Evolutionary conservation across 2,888 invertebrate species (phyloP).

Genomic region (Scaptomyza reducta): DNA sequence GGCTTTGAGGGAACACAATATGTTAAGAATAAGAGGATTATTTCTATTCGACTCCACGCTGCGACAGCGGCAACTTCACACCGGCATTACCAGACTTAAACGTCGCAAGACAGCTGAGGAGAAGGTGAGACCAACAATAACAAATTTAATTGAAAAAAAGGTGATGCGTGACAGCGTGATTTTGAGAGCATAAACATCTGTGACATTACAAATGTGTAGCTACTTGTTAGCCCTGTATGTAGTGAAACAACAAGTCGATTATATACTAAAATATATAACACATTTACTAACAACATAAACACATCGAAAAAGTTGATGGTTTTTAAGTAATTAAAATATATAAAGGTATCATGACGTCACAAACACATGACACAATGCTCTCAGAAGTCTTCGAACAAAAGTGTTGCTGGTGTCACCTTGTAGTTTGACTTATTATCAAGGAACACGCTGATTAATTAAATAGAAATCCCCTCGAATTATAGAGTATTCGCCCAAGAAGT

Average conservation of each 20-base stretch:
- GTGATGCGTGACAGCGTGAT: conserved; percentile 3
- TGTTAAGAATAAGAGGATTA: conserved; percentile 44
- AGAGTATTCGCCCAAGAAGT: conserved; percentile 85
- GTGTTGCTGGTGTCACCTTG: not conserved
- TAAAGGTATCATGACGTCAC: not conserved
- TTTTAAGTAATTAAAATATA: not conserved
- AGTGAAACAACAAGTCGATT: not conserved
- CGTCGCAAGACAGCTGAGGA: conserved; percentile 88
- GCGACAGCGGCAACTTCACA: conserved; percentile 47
- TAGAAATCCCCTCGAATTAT: conserved; percentile 86
- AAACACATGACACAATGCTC: not conserved
- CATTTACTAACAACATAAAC: too few species aligned
- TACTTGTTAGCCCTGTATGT: not conserved
- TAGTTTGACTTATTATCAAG: not conserved
- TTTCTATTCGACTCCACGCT: conserved; percentile 28
- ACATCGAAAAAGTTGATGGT: too few species aligned
- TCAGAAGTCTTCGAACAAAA: not conserved
- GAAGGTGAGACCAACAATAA: conserved; percentile 84
- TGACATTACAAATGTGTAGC: conserved; percentile 22
- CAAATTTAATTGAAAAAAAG: conserved; percentile 1
- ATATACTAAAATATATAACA: not conserved
- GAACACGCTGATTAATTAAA: conserved; percentile 63
- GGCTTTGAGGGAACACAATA: conserved; percentile 9
- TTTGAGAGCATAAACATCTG: not conserved
- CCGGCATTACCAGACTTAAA: conserved; percentile 84